phyloP scores from a whole-genome alignment of 2,888 invertebrate species.

The Athalia cordata region DNA sequence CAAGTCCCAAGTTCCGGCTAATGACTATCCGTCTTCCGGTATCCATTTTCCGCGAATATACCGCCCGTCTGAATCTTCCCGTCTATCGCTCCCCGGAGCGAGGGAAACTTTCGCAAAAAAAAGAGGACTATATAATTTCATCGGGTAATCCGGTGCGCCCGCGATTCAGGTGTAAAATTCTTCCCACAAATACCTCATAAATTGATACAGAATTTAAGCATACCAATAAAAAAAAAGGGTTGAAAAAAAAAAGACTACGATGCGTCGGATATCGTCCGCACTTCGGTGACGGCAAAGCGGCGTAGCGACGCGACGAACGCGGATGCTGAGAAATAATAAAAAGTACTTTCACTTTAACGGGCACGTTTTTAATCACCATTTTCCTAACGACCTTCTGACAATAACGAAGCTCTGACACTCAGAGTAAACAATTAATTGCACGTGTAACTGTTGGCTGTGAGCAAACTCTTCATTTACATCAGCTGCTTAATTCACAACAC shows the following conservation, averaged over 20 bases:
- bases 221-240: no score
- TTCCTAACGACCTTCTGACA: slow-evolving; percentile 24
- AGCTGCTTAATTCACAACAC: slow-evolving; percentile 15
- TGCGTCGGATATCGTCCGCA: no score
- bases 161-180: neutral
- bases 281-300: no score
- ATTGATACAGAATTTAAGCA: no score
- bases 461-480: neutral
- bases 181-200: no score
- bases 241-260: no score
- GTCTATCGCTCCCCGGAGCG: no score
- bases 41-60: neutral
- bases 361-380: slow-evolving; percentile 41
- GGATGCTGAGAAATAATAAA: slow-evolving; percentile 17
- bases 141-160: neutral
- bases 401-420: slow-evolving; percentile 30
- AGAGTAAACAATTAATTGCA: slow-evolving; percentile 29
- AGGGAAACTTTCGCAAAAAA: no score
- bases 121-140: no score
- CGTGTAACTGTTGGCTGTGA: slow-evolving; percentile 10
- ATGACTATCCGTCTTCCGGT: slow-evolving; percentile 16
- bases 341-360: slow-evolving; percentile 32
- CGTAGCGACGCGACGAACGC: neutral
- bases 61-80: no score
- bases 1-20: slow-evolving; percentile 21